These are phyloP conservation scores for Carposina sasakii DNA, from an alignment of 1,140 invertebrate genomes.

Conservation along the genomic window DNA sequence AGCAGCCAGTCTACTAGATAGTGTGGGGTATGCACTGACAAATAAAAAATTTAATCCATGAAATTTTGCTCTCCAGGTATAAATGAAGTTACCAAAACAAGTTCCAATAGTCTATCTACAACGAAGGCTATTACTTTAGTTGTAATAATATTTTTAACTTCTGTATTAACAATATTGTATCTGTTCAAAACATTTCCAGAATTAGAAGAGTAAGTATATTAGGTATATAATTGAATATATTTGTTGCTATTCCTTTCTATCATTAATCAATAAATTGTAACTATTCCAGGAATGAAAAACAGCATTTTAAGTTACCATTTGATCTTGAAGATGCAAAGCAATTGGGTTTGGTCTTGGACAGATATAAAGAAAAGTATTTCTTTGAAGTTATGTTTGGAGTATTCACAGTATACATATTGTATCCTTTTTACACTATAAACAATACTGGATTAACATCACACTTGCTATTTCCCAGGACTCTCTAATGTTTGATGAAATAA, in stretches of 20 bases:
- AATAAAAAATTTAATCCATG: too few species aligned
- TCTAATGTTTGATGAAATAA: too few species aligned
- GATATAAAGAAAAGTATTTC: slow-evolving; percentile 96
- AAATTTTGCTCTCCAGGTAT: slow-evolving; percentile 27
- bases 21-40: too few species aligned
- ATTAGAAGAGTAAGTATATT: slow-evolving; percentile 82
- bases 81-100: slow-evolving; percentile 9
- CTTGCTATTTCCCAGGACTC: too few species aligned
- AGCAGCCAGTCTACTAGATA: too few species aligned
- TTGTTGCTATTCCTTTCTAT: slow-evolving; percentile 13
- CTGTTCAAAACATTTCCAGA: slow-evolving; percentile 87
- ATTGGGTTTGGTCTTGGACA: slow-evolving; percentile 90
- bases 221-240: slow-evolving; percentile 6
- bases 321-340: slow-evolving; percentile 98
- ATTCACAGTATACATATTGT: slow-evolving; percentile 97
- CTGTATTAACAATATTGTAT: slow-evolving; percentile 76
- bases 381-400: slow-evolving; percentile 92
- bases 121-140: slow-evolving; percentile 74
- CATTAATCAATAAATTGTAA: slow-evolving; percentile 5
- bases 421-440: slow-evolving; percentile 95
- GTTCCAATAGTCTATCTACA: slow-evolving; percentile 66
- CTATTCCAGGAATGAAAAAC: slow-evolving; percentile 87
- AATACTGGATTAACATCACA: too few species aligned
- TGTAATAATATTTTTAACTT: slow-evolving; percentile 77
- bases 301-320: slow-evolving; percentile 92